Conservation (phyloP, 2,888 invertebrate species). For the Nephrotoma guestfalica region DNA sequence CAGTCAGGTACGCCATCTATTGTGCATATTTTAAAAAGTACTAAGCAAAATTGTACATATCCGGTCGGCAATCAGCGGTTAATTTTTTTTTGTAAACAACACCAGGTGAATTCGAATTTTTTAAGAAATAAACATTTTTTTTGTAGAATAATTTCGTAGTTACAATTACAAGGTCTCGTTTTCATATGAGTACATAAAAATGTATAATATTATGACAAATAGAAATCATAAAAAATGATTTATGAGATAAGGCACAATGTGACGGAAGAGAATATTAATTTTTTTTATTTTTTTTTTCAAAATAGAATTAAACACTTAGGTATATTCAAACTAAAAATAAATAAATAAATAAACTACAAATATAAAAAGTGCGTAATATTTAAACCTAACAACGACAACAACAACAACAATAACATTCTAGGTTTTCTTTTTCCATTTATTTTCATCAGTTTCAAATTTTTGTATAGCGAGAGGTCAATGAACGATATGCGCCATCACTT, state of each 20-base stretch:
- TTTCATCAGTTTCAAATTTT: neutral
- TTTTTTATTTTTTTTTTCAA: neutral
- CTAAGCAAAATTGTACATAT: neutral
- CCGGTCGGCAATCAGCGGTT: neutral
- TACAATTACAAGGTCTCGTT: neutral
- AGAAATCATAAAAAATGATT: neutral
- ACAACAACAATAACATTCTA: neutral
- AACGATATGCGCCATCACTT: slow-evolving; percentile 6
- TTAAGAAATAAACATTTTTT: neutral
- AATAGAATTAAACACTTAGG: neutral
- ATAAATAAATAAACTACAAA: neutral
- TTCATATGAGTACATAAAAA: neutral
- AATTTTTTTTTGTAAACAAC: neutral
- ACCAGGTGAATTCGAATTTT: neutral
- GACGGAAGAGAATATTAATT: neutral
- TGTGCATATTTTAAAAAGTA: neutral
- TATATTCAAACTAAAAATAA: neutral
- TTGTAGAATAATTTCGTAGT: neutral
- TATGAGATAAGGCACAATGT: neutral
- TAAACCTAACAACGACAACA: neutral
- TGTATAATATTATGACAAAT: neutral
- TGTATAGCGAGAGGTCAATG: neutral
- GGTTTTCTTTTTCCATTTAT: neutral
- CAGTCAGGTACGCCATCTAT: neutral
- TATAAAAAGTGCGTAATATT: slow-evolving; percentile 1